Conservation (phyloP, 1,140 invertebrate species). For the Acromyrmex charruanus region DNA sequence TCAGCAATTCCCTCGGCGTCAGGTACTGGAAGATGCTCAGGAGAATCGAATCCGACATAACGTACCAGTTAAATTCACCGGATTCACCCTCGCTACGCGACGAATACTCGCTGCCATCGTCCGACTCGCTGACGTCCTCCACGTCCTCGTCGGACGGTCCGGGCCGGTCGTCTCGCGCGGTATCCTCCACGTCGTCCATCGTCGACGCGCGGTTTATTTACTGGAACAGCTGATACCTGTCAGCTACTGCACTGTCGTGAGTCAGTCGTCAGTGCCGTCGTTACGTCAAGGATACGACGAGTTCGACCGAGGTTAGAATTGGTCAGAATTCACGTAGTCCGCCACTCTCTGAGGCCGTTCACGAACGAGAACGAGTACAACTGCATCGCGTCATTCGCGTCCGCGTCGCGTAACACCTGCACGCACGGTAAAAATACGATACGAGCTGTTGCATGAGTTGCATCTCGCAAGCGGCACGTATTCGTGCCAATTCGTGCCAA, state of each 20-base stretch:
- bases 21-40: constrained; percentile 90
- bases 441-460: neutral
- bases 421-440: constrained; percentile 5
- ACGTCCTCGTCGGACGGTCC: constrained; percentile 28
- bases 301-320: constrained; percentile 39
- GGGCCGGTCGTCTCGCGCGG: neutral
- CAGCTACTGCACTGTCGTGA: constrained; percentile 40
- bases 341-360: neutral
- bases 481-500: neutral
- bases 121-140: constrained; percentile 40
- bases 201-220: constrained; percentile 76
- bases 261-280: too few relatives aligned
- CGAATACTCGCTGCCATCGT: constrained; percentile 30
- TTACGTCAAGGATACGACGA: constrained; percentile 38
- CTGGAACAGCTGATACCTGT: constrained; percentile 80
- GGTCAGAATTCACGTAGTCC: neutral
- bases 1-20: constrained; percentile 87
- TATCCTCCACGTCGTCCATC: constrained; percentile 72
- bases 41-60: constrained; percentile 90
- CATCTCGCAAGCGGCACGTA: neutral
- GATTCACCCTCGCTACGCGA: constrained; percentile 54
- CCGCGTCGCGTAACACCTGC: neutral
- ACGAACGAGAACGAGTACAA: neutral
- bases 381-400: neutral
- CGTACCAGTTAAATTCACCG: constrained; percentile 85